phyloP scores from a whole-genome alignment of 2,888 invertebrate species.

The Omphaloscelis lunosa region DNA sequence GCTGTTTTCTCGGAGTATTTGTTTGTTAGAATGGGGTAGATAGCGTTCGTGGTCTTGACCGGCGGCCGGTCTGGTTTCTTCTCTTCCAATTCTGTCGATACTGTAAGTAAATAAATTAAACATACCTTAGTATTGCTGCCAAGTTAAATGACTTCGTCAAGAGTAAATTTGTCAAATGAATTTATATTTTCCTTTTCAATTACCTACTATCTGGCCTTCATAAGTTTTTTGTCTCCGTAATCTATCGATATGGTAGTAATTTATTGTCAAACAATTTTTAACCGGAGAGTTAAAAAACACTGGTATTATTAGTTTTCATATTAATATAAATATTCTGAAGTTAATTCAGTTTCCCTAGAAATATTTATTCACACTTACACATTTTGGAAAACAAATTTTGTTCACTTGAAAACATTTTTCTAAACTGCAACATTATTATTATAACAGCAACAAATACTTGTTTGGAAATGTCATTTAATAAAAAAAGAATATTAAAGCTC shows the following conservation, averaged over 20 bases:
- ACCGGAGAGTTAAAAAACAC: background rate
- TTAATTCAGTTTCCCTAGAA: background rate
- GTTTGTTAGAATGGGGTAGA: slow-evolving; percentile 84
- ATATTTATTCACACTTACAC: slow-evolving; percentile 42
- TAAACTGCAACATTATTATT: slow-evolving; percentile 51
- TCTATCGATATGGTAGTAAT: slow-evolving; percentile 17
- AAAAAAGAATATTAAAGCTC: background rate
- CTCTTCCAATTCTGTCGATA: slow-evolving; percentile 82
- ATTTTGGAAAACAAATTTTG: slow-evolving; percentile 52
- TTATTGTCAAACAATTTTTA: background rate
- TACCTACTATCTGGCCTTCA: slow-evolving; percentile 29
- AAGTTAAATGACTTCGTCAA: background rate
- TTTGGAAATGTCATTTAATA: background rate
- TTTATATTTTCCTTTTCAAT: slow-evolving; percentile 18
- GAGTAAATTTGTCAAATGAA: background rate
- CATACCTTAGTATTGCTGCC: slow-evolving; percentile 8
- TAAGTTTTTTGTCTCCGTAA: slow-evolving; percentile 15
- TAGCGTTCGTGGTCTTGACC: slow-evolving; percentile 77
- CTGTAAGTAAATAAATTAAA: slow-evolving; percentile 69
- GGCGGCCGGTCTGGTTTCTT: slow-evolving; percentile 88
- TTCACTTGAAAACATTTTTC: slow-evolving; percentile 55
- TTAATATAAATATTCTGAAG: background rate
- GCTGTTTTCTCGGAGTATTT: slow-evolving; percentile 88
- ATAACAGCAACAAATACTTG: background rate
- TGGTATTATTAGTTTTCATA: background rate